These are phyloP conservation scores for Polietes domitor DNA, from an alignment of 2,888 invertebrate genomes.

Conservation along the genomic window DNA sequence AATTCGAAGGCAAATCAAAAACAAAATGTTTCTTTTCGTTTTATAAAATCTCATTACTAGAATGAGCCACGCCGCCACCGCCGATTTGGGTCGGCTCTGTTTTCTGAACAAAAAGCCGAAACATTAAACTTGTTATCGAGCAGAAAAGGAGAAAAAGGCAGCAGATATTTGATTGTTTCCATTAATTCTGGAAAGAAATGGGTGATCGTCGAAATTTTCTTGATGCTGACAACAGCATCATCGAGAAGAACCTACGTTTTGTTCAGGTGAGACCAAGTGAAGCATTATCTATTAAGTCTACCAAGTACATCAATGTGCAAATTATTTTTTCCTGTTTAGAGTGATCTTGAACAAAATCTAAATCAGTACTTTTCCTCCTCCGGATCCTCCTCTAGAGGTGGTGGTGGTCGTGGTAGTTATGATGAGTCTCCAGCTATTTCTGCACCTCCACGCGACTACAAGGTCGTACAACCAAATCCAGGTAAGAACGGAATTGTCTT, in stretches of 20 bases:
- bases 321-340: conserved; percentile 76
- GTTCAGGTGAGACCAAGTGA: conserved; percentile 77
- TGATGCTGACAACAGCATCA: conserved; percentile 84
- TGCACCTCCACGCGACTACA: conserved; percentile 81
- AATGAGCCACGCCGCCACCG: no score
- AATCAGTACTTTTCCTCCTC: conserved; percentile 82
- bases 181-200: conserved; percentile 63
- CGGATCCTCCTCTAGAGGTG: conserved; percentile 46
- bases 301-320: no score
- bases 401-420: background rate
- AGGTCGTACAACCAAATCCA: conserved; percentile 86
- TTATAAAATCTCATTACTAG: no score
- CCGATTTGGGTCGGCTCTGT: no score
- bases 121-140: no score
- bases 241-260: conserved; percentile 83
- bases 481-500: no score
- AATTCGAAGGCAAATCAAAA: no score
- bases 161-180: no score
- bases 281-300: background rate
- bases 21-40: no score
- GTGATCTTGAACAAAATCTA: conserved; percentile 84
- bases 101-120: no score
- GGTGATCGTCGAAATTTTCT: conserved; percentile 80
- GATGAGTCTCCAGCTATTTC: conserved; percentile 11
- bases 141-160: no score